Evolutionary conservation across 2,113 vertebrate species (phyloP).

Genomic region (Ameiurus melas): DNA sequence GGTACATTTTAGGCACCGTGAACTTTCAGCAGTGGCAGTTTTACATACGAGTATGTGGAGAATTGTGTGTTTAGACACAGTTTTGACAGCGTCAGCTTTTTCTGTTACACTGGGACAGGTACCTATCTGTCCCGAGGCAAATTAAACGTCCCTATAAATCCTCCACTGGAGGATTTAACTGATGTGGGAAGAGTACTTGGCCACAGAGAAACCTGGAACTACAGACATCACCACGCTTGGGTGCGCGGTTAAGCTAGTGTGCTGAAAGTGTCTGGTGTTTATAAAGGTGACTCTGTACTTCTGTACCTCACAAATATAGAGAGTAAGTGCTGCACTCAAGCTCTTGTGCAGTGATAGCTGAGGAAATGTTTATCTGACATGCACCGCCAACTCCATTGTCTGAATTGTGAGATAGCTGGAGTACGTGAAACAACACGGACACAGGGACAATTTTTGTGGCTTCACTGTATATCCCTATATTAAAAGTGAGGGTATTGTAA

Average conservation of each 20-base stretch:
- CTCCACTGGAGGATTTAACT: not conserved
- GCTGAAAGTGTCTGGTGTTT: not conserved
- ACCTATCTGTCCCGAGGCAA: not conserved
- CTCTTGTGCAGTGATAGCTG: not conserved
- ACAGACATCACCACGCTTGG: not conserved
- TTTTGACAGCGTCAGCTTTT: not conserved
- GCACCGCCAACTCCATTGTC: not conserved
- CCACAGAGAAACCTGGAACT: not conserved
- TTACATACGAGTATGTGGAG: not conserved
- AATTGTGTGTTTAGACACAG: not conserved
- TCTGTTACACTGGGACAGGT: not conserved
- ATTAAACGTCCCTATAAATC: not conserved
- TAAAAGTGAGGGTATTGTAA: not conserved
- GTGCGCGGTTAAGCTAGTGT: not conserved
- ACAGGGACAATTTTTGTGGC: conserved; percentile 5
- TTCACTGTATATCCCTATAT: not conserved
- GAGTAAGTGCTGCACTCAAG: not conserved
- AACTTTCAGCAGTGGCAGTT: not conserved
- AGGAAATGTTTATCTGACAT: conserved; percentile 23
- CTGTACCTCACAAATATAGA: not conserved
- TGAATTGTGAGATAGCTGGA: conserved; percentile 1
- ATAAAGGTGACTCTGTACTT: not conserved
- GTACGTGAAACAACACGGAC: conserved; percentile 1
- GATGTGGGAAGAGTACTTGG: not conserved
- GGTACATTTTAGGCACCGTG: not conserved